Evolutionary conservation across 1,140 invertebrate genomes (phyloP), one percentile per base, ranked within the genome.

Genomic region (Eriosoma lanigerum): DNA sequence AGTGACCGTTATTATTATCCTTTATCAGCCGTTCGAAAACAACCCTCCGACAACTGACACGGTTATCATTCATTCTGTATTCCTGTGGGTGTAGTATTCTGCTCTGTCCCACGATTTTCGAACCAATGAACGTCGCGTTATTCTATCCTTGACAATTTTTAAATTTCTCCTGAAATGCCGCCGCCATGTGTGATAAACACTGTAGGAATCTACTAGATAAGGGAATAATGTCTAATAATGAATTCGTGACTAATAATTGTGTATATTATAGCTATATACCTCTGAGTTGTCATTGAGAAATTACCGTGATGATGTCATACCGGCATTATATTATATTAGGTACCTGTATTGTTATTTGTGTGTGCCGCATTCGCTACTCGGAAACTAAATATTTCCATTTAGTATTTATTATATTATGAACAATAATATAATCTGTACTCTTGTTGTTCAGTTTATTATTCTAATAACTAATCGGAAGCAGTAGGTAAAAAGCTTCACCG

Each of bases 291-390:
- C 68, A 52, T 72, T 72, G 68, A 72, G 52, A 52, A 72, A 72
- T 72, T 52, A 52, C 68, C 68, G 4, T 8, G 68, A 72, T 72
- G 68, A 72, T 72, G 68, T 72, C 68, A 72, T 72, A 72, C 68
- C 17, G 6, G 26, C 68, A 26, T 52, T 72, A 8, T 17, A 50
- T 12, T 21, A 48, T 48, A 68, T 24, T 68, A 48, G 6, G 6
- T 12, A 13, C n/a, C n/a, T n/a, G n/a, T 70, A 44, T 70, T 8
- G 9, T n/a, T 56, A 9, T 24, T 9, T n/a, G 21, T 12, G 54
- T 56, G 21, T 62, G 24, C 26, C n/a, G 60, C 29, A 62, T 32
- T 13, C 60, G 9, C 17, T n/a, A n/a, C n/a, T n/a, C n/a, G n/a
- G n/a, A n/a, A n/a, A n/a, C n/a, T n/a, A n/a, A n/a, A n/a, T n/a